Base-by-base conservation (phyloP, 2,888 invertebrate species). In the Diaphora mendica region DNA sequence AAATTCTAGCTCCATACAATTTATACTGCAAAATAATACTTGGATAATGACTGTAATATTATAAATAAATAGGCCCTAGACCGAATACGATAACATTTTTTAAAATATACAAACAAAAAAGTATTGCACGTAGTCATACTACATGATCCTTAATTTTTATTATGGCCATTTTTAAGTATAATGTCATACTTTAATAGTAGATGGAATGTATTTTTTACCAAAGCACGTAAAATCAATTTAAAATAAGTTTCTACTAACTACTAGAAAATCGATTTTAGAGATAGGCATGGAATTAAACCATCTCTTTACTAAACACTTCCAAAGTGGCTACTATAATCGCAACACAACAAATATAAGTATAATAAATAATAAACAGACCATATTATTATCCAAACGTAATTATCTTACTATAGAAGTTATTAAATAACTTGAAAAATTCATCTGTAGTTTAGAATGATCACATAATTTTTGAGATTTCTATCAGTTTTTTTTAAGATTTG, bases 21-120 rank as follows among this genome's bases (percentile, higher is more conserved):
- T 70, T 72, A 71, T 75, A 64, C 33, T 72, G 72, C 33, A 71
- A 77, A 75, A 77, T 75, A 77, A 72, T 73, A 77, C 75, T 72
- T 77, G 23, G 42, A 72, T 48, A 62, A 72, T 74, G 64, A 70
- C 74, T 74, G 68, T n/a, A 68, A 68, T 71, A 74, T 64, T 64
- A 48, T 62, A 67, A 70, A 33, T 69, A 35, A 55, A 70, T 68
- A 67, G 64, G 39, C 33, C 33, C 7, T 55, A 55, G n/a, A 17
- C 7, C 59, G 23, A 33, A 64, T 44, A 64, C 15, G 5, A 26
- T 13, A 26, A 59, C 26, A 59, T 13, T 26, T 59, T 59, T 59
- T 13, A n/a, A 55, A 44, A 66, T 44, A 67, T 67, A 44, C 20
- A 30, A 30, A 30, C 30, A 67, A 20, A 20, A 39, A 48, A 15